Base-by-base conservation (phyloP, 2,797 vertebrate species). In the Telmatherina bonti region DNA sequence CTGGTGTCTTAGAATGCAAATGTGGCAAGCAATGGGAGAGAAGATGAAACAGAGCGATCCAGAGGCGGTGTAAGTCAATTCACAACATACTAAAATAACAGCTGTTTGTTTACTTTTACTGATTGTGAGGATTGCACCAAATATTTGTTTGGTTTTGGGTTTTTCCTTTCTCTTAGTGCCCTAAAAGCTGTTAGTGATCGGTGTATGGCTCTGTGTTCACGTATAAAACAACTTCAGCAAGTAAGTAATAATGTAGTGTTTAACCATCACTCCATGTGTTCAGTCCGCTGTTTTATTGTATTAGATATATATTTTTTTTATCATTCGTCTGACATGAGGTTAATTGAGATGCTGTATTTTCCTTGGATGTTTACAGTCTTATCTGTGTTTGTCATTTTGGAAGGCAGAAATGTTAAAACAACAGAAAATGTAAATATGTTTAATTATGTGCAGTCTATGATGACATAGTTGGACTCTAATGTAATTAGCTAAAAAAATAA, bases 21-120 rank as follows among this genome's bases (percentile, higher is more conserved):
- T 94, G 79, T 94, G 93, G 93, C 85, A 93, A 1, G 83, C 83
- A 8, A 79, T 95, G 5, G 88, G 73, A 54, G 90, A 94, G 70
- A 94, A 93, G 45, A 79, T 94, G 65, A 85, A 88, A 55, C 69
- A 87, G 67, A 84, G 74, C 47, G 85, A 93, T 74, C 52, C 83
- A 15, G 88, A 88, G 26, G 85, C 92, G 5, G 71, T 70, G 94
- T 95, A 80, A 81, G 93, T 85, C 3, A 10, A 26, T 41, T 62
- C 11, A 33, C 38, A 47, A 18, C 30, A n/a, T 43, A 12, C 12
- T 38, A 2, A 63, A 72, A 63, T 12, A 35, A 16, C 41, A 62
- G 1, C 1, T 7, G 12, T n/a, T 16, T 4, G 7, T 22, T 22
- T 49, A 13, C 57, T 56, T 51, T 24, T 26, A 0, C 24, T 29